Percentiles rank a stretch among this genome's conserved stretches.
Conservation (phyloP, 2,113 vertebrate species). For the Laticauda colubrina region DNA sequence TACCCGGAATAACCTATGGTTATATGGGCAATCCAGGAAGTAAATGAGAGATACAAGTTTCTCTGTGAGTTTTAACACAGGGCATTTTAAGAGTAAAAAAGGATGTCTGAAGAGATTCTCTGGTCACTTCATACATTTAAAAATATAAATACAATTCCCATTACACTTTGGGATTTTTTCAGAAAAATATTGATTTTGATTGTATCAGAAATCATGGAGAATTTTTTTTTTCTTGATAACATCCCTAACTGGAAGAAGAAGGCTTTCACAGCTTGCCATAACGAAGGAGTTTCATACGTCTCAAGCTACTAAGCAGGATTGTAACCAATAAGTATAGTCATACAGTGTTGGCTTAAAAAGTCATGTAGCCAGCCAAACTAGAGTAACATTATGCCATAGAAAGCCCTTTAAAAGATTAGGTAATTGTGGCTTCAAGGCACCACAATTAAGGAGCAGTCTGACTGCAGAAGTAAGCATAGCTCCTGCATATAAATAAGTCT, state of each 20-base stretch:
- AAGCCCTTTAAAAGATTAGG: background rate
- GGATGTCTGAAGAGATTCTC: background rate
- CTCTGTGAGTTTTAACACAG: background rate
- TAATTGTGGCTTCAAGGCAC: background rate
- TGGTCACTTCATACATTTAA: background rate
- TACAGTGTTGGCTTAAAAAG: background rate
- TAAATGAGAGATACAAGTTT: background rate
- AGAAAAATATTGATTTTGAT: background rate
- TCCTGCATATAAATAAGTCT: constrained; percentile 12
- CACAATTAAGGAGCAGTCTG: background rate
- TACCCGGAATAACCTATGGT: background rate
- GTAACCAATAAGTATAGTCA: background rate
- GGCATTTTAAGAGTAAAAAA: background rate
- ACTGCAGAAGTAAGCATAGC: background rate
- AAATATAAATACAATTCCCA: background rate
- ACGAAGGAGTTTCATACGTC: background rate
- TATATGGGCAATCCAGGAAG: background rate
- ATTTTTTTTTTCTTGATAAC: background rate
- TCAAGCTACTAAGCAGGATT: background rate
- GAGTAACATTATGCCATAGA: background rate
- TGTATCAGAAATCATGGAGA: background rate
- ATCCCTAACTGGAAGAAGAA: background rate
- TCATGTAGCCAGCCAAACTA: background rate
- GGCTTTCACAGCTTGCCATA: background rate
- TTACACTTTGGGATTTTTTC: background rate